Evolutionary conservation across 2,888 invertebrate genomes (phyloP).

Genomic region (Lycophotia porphyrea): DNA sequence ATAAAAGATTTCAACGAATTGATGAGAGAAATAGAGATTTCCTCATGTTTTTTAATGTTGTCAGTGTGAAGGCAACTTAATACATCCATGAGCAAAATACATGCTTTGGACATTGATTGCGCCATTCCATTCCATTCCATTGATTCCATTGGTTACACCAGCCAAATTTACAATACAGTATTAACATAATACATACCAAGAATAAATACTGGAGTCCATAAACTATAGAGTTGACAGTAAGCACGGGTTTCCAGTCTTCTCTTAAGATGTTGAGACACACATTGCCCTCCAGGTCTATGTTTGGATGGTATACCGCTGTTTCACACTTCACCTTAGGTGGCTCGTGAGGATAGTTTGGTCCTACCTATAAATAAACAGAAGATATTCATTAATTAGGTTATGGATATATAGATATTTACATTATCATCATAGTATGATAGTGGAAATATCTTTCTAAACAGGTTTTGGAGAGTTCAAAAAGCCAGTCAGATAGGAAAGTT

Average conservation of each 20-base stretch:
- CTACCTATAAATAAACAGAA: conserved; percentile 90
- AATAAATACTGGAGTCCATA: conserved; percentile 99
- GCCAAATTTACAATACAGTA: not conserved
- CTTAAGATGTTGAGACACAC: conserved; percentile 99
- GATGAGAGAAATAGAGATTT: not conserved
- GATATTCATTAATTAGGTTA: not conserved
- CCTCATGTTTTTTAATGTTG: not conserved
- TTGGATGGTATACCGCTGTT: conserved; percentile 99
- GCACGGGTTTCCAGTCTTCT: conserved; percentile 99
- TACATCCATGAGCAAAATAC: not conserved
- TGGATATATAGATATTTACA: not conserved
- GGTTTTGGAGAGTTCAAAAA: not conserved
- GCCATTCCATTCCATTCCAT: too few species aligned
- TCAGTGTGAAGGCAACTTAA: not conserved
- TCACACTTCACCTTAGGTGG: conserved; percentile 99
- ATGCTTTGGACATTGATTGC: not conserved
- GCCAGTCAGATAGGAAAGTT: not conserved
- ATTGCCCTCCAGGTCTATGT: conserved; percentile 99
- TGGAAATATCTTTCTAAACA: too few species aligned
- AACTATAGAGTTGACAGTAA: conserved; percentile 99
- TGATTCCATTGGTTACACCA: not conserved
- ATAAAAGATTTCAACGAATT: not conserved
- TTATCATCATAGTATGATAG: too few species aligned
- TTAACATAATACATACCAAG: conserved; percentile 90
- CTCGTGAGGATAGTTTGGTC: conserved; percentile 99